phyloP scores from a whole-genome alignment of 2,888 invertebrate species.

The Hyposoter didymator region DNA sequence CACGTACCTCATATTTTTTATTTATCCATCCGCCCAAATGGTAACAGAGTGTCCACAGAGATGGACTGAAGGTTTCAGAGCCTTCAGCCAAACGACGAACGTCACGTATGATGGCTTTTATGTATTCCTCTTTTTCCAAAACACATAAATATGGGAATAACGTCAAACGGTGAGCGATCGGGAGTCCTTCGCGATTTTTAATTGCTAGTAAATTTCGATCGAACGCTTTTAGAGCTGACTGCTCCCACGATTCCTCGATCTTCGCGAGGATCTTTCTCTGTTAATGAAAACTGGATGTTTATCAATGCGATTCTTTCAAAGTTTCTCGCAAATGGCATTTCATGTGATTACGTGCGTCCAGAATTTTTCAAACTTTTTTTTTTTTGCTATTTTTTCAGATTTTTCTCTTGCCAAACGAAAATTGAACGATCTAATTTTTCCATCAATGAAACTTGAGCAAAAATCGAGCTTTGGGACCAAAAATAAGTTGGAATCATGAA shows the following conservation, averaged over 20 bases:
- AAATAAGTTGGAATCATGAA: too few relatives aligned
- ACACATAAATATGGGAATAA: conserved; percentile 91
- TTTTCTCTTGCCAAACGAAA: too few relatives aligned
- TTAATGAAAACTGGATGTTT: conserved; percentile 43
- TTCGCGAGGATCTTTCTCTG: conserved; percentile 88
- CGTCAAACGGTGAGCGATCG: conserved; percentile 86
- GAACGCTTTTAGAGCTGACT: conserved; percentile 87
- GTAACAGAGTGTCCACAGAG: conserved; percentile 87
- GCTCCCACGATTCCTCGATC: conserved; percentile 89
- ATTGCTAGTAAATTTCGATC: conserved; percentile 89
- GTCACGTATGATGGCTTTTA: conserved; percentile 89
- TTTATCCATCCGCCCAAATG: conserved; percentile 87
- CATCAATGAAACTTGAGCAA: too few relatives aligned
- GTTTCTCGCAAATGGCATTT: too few relatives aligned
- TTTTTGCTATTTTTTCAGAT: too few relatives aligned
- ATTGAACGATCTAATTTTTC: too few relatives aligned
- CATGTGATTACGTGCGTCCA: background rate
- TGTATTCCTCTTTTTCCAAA: conserved; percentile 86
- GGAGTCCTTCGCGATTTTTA: conserved; percentile 84
- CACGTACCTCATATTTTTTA: conserved; percentile 76
- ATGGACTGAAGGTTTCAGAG: conserved; percentile 92
- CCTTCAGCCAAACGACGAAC: conserved; percentile 90
- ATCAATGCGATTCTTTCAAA: background rate
- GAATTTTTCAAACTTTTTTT: background rate
- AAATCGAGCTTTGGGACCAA: too few relatives aligned